A percentile compares a stretch with the other conserved stretches of the same genome.
Evolutionary conservation across 2,888 invertebrate species (phyloP).

Genomic region (Itoplectis maculator): DNA sequence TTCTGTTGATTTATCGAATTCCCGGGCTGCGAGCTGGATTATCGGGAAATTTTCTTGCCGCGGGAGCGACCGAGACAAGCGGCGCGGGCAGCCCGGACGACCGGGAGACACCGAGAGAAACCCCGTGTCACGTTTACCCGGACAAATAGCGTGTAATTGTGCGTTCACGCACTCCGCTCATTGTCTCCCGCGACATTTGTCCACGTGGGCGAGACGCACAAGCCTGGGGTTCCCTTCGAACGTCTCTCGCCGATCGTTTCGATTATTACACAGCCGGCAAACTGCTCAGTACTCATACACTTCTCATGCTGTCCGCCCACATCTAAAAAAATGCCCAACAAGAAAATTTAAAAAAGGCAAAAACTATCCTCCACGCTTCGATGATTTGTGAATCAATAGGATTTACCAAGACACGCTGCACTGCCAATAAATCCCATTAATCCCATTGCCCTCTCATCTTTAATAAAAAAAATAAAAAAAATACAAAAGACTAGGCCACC

Average conservation of each 20-base stretch:
- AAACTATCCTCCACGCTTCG: conserved; percentile 20
- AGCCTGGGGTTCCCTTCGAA: conserved; percentile 39
- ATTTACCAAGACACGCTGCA: background rate
- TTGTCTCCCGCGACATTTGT: conserved; percentile 57
- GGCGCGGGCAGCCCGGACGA: conserved; percentile 58
- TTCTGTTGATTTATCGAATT: background rate
- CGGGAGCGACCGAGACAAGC: background rate
- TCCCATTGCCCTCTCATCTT: conserved; percentile 11
- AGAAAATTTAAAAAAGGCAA: background rate
- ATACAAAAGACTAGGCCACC: conserved; percentile 9
- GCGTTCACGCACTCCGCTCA: conserved; percentile 55
- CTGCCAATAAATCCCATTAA: conserved; percentile 4
- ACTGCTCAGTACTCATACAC: conserved; percentile 48
- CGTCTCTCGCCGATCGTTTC: conserved; percentile 49
- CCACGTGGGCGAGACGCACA: conserved; percentile 59
- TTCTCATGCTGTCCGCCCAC: conserved; percentile 55
- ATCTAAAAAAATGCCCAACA: background rate
- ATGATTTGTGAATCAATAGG: conserved; percentile 40
- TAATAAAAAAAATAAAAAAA: conserved; percentile 15
- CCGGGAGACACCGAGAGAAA: conserved; percentile 43
- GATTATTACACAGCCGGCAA: conserved; percentile 53
- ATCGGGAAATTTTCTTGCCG: background rate
- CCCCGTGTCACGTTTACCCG: conserved; percentile 73
- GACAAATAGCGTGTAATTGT: conserved; percentile 71
- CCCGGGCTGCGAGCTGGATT: background rate